phyloP scores from a whole-genome alignment of 2,797 vertebrate genomes.

The Champsocephalus esox region DNA sequence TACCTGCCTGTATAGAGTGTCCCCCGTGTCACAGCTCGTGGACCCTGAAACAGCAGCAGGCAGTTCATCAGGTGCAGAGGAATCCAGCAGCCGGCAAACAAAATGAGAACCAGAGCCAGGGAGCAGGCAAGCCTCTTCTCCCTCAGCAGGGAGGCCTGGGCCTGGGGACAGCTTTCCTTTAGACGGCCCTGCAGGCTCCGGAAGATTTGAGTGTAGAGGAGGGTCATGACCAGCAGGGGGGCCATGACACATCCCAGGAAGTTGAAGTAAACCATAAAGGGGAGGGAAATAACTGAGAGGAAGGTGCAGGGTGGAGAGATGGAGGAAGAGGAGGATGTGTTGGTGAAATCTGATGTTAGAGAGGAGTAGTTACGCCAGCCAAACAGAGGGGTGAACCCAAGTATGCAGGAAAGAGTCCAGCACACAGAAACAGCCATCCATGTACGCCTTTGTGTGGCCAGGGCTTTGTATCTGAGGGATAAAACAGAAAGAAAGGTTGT shows the following conservation, averaged over 20 bases:
- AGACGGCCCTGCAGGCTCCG: constrained; percentile 82
- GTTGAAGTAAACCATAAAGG: constrained; percentile 89
- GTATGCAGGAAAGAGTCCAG: constrained; percentile 86
- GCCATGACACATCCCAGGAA: constrained; percentile 85
- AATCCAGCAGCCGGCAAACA: constrained; percentile 89
- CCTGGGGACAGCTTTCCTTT: constrained; percentile 61
- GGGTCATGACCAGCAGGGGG: constrained; percentile 86
- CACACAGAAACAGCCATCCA: constrained; percentile 82
- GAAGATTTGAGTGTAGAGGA: constrained; percentile 86
- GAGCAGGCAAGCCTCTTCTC: constrained; percentile 88
- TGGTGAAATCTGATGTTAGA: constrained; percentile 18
- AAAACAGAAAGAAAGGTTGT: neutral
- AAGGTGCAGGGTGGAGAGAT: constrained; percentile 74
- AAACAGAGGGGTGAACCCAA: constrained; percentile 86
- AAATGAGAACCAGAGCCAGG: constrained; percentile 86
- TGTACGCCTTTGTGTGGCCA: constrained; percentile 82
- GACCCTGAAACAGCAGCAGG: constrained; percentile 71
- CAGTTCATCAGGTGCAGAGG: constrained; percentile 89
- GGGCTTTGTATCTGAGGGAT: constrained; percentile 83
- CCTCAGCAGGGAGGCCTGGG: constrained; percentile 80
- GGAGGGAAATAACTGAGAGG: constrained; percentile 79
- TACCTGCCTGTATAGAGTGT: constrained; percentile 72
- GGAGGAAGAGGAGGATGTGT: constrained; percentile 17
- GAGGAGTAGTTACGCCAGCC: constrained; percentile 81
- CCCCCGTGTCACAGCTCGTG: constrained; percentile 13